These are phyloP conservation scores for Eupristina koningsbergeri DNA, from an alignment of 1,140 invertebrate genomes.

Conservation along the genomic window DNA sequence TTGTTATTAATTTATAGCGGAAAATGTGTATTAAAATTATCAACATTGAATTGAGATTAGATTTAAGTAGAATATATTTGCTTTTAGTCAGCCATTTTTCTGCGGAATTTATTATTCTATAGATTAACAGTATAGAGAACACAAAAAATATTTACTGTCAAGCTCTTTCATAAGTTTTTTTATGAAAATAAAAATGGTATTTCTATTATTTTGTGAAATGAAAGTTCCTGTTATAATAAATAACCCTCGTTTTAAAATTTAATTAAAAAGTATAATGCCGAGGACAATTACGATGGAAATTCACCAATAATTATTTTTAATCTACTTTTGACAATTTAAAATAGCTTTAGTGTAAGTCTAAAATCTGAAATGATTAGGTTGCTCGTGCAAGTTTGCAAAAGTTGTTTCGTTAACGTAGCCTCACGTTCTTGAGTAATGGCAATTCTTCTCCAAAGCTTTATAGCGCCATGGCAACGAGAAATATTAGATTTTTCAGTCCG, in stretches of 20 bases:
- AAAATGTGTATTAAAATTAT: too few species aligned
- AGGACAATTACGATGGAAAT: too few species aligned
- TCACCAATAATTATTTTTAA: background rate
- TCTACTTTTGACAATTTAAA: background rate
- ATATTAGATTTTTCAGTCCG: slow-evolving; percentile 12
- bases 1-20: too few species aligned
- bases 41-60: background rate
- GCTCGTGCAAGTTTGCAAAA: background rate
- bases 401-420: background rate
- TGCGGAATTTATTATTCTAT: background rate
- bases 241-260: too few species aligned
- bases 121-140: too few species aligned
- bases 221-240: too few species aligned
- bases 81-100: background rate
- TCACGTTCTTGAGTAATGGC: background rate
- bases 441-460: background rate
- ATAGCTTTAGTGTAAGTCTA: background rate
- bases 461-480: background rate
- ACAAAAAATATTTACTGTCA: too few species aligned
- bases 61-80: slow-evolving; percentile 13
- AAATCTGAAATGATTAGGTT: background rate
- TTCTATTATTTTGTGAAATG: too few species aligned
- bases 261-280: too few species aligned
- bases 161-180: too few species aligned
- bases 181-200: too few species aligned